Base-by-base conservation (phyloP, 1,140 invertebrate species). In the Megathymus violae region DNA sequence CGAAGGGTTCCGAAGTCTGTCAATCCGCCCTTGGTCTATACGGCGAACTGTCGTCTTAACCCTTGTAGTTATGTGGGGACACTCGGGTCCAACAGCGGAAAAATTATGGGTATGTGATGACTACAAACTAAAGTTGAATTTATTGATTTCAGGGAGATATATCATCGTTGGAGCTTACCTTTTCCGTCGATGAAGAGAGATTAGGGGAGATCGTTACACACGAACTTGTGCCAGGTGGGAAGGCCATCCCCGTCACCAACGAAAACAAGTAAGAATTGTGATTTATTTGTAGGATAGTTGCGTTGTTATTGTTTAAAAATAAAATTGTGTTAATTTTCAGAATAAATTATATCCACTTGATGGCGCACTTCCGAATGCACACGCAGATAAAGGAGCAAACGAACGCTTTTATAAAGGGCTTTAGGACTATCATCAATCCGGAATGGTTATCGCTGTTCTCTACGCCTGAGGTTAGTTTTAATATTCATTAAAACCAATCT, bases 301-400 rank as follows among this genome's bases (percentile, higher is more conserved):
- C n/a, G n/a, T n/a, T n/a, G n/a, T n/a, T n/a, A n/a, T n/a, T n/a
- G n/a, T 58, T 40, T 0, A 10, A 31, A 31, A 59, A 47, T 59
- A 36, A 47, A 50, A 51, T 43, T 40, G 5, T 15, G 9, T 19
- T 50, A 43, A 38, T 65, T 60, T 74, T 76, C 80, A 97, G 96
- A 92, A 99, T 99, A 59, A 96, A 97, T 79, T 99, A 99, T 86
- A 98, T 99, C 43, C 99, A 99, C 90, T 92, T 98, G 69, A 99
- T 99, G 97, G 99, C 99, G 1, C 97, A 98, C 87, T 99, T 99
- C 87, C 95, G 98, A 65, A 99, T 99, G 96, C 97, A 99, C 80
- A 95, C 96, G 4, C 98, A 99, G 93, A 99, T 99, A 62, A 96
- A 97, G 76, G 97, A 99, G 52, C 99, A 99, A 92, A 98, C 98